Conservation (phyloP, 2,797 vertebrate genomes). For the Falco peregrinus region DNA sequence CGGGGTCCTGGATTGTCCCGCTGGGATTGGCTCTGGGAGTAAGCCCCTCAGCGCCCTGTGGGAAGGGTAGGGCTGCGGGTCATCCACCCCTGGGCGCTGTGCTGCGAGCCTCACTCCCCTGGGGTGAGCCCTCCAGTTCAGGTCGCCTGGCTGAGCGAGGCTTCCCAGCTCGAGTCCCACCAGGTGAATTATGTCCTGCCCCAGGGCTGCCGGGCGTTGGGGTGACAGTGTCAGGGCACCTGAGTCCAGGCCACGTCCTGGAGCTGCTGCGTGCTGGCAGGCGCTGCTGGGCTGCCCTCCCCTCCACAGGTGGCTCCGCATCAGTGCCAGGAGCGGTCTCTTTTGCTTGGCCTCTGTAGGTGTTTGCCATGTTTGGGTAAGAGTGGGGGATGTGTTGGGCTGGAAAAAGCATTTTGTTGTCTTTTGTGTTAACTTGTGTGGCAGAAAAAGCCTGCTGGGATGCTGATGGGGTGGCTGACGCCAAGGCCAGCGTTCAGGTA, state of each 20-base stretch:
- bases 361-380: background rate
- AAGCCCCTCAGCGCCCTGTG: background rate
- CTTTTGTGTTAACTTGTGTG: background rate
- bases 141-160: background rate
- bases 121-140: background rate
- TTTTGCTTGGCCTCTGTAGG: background rate
- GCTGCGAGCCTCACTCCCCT: fast-evolving
- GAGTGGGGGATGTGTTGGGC: fast-evolving
- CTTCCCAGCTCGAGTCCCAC: background rate
- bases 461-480: background rate
- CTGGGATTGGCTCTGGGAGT: background rate
- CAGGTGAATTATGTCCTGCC: background rate
- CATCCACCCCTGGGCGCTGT: fast-evolving
- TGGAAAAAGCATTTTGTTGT: background rate
- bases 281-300: background rate
- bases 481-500: background rate
- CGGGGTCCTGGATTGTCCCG: fast-evolving
- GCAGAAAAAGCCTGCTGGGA: background rate
- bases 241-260: background rate
- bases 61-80: background rate
- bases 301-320: background rate
- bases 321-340: fast-evolving
- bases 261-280: background rate
- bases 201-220: fast-evolving
- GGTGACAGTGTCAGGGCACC: background rate